Conservation (phyloP, 2,113 vertebrate genomes). For the Chionis minor region DNA sequence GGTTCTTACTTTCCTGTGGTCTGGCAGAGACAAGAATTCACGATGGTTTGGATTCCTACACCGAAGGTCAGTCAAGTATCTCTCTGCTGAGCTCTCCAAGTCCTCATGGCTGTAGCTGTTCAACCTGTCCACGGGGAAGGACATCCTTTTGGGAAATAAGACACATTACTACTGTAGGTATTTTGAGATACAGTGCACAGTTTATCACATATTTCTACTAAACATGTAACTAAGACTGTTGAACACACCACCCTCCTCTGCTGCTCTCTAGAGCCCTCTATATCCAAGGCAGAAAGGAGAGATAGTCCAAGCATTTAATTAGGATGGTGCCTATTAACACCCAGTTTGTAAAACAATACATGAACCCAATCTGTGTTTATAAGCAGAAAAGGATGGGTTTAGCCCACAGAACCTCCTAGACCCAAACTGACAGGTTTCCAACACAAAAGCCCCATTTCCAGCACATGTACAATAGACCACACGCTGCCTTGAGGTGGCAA, state of each 20-base stretch:
- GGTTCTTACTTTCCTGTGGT: neutral
- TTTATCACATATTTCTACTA: neutral
- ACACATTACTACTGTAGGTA: neutral
- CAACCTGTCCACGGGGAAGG: slow-evolving; percentile 85
- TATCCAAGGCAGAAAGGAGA: neutral
- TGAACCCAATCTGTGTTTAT: neutral
- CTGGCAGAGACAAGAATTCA: slow-evolving; percentile 70
- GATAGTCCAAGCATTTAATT: neutral
- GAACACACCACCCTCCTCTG: neutral
- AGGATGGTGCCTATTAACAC: neutral
- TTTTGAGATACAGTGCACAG: neutral
- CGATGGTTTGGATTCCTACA: slow-evolving; percentile 72
- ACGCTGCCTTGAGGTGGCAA: neutral
- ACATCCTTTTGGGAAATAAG: slow-evolving; percentile 73
- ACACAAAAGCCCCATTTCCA: neutral
- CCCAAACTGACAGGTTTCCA: neutral
- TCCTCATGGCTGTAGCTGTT: slow-evolving; percentile 74
- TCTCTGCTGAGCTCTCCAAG: slow-evolving; percentile 76
- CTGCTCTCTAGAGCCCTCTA: neutral
- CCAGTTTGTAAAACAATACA: neutral
- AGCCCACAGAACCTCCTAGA: neutral
- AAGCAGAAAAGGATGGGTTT: neutral
- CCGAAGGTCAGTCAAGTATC: slow-evolving; percentile 80
- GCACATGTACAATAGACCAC: neutral
- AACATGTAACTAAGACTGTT: neutral